phyloP scores from a whole-genome alignment of 2,797 vertebrate species.

The Microctenopoma stevenorrisi region DNA sequence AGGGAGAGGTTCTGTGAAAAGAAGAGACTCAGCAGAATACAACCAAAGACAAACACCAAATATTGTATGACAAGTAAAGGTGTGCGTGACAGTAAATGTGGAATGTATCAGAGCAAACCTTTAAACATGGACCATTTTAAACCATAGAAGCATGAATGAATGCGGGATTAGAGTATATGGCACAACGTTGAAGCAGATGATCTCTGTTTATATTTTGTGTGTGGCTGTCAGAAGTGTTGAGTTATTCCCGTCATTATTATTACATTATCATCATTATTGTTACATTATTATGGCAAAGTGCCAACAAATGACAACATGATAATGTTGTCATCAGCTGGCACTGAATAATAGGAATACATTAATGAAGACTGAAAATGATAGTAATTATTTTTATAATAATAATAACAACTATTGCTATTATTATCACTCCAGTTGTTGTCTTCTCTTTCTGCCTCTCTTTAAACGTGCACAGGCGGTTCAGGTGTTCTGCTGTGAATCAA shows the following conservation, averaged over 20 bases:
- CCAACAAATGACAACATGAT: too few relatives aligned
- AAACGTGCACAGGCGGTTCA: conserved; percentile 7
- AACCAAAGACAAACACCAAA: conserved; percentile 1
- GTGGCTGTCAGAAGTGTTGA: background rate
- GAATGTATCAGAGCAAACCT: background rate
- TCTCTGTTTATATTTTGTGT: background rate
- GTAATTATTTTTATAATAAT: background rate
- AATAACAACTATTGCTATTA: conserved; percentile 6
- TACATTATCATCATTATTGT: too few relatives aligned
- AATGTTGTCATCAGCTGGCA: too few relatives aligned
- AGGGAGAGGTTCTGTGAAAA: conserved; percentile 39
- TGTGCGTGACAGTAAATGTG: background rate
- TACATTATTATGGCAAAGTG: background rate
- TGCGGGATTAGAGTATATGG: too few relatives aligned
- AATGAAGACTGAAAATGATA: background rate
- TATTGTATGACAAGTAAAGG: background rate
- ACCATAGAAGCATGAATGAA: background rate
- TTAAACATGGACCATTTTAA: background rate
- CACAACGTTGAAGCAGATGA: background rate
- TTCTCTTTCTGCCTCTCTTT: conserved; percentile 1
- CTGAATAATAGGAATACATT: background rate
- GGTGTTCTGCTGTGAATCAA: conserved; percentile 33
- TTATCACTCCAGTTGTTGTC: conserved; percentile 25
- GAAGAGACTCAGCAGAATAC: conserved; percentile 8
- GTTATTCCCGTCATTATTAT: too few relatives aligned